Conservation (phyloP, 1,140 invertebrate species). For the Drosophila equinoxialis region DNA sequence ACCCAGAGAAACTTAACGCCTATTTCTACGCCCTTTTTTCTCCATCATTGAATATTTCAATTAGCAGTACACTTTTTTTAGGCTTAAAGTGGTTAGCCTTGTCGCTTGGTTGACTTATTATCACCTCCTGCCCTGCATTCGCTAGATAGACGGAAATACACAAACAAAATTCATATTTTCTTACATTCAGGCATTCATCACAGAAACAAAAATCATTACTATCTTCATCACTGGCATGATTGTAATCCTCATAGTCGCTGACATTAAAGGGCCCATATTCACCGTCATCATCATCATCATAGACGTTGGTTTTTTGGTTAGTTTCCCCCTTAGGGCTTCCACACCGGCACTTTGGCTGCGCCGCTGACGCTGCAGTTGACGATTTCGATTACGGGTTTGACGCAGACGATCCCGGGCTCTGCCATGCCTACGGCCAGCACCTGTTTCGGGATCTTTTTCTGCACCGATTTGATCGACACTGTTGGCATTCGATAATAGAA, state of each 20-base stretch:
- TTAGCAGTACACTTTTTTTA: not conserved
- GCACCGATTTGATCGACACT: not conserved
- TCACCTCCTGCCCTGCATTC: constrained; percentile 3
- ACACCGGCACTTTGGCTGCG: constrained; percentile 42
- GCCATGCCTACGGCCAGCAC: constrained; percentile 33
- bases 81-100: not conserved
- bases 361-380: constrained; percentile 42
- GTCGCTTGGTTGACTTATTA: constrained; percentile 3
- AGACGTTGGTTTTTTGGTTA: not conserved
- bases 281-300: constrained; percentile 48
- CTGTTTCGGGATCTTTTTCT: not conserved
- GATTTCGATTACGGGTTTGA: constrained; percentile 20
- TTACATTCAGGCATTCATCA: constrained; percentile 88
- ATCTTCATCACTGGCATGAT: constrained; percentile 59
- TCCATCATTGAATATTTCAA: not conserved
- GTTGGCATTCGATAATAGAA: not conserved
- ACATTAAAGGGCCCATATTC: constrained; percentile 73
- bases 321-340: not conserved
- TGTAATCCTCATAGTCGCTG: constrained; percentile 59
- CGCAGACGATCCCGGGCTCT: constrained; percentile 30
- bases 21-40: too few relatives aligned
- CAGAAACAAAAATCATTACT: constrained; percentile 87
- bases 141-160: not conserved
- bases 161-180: constrained; percentile 36
- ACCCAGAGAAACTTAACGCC: too few relatives aligned